phyloP scores from a whole-genome alignment of 2,888 invertebrate species.

The Hoplodrina blanda region DNA sequence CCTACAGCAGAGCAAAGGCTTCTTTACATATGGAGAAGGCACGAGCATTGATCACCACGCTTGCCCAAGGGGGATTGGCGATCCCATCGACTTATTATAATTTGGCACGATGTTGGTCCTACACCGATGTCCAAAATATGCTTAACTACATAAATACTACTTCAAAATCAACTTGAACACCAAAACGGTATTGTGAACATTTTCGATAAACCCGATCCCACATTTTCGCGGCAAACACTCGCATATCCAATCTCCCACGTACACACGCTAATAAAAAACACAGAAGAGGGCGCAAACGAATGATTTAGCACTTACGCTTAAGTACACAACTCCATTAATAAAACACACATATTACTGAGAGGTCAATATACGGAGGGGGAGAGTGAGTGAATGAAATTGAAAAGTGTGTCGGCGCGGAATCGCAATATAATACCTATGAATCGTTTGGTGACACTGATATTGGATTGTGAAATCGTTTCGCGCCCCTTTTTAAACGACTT shows the following conservation, averaged over 20 bases:
- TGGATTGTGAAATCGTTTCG: slow-evolving; percentile 55
- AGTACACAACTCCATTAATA: slow-evolving; percentile 74
- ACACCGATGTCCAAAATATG: too few species aligned
- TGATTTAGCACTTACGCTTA: slow-evolving; percentile 70
- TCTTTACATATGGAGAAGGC: too few species aligned
- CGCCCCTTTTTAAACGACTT: too few species aligned
- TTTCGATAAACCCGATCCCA: slow-evolving; percentile 19
- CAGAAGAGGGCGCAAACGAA: slow-evolving; percentile 58
- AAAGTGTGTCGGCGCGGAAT: slow-evolving; percentile 62
- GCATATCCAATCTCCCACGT: slow-evolving; percentile 48
- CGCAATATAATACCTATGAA: slow-evolving; percentile 44
- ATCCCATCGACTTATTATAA: too few species aligned
- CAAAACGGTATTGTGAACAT: slow-evolving; percentile 16
- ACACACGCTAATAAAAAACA: slow-evolving; percentile 61
- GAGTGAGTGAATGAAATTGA: slow-evolving; percentile 68
- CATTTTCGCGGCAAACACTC: slow-evolving; percentile 47
- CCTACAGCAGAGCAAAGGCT: too few species aligned
- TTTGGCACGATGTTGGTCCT: too few species aligned
- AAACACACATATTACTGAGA: slow-evolving; percentile 73
- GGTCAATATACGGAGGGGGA: slow-evolving; percentile 64
- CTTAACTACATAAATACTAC: too few species aligned
- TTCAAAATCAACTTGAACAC: background rate
- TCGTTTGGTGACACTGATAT: slow-evolving; percentile 58
- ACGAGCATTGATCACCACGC: too few species aligned
- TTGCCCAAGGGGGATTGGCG: too few species aligned